A percentile compares a stretch with the other conserved stretches of the same genome.
Evolutionary conservation across 1,140 invertebrate species (phyloP).

Genomic region (Propsilocerus akamusi): DNA sequence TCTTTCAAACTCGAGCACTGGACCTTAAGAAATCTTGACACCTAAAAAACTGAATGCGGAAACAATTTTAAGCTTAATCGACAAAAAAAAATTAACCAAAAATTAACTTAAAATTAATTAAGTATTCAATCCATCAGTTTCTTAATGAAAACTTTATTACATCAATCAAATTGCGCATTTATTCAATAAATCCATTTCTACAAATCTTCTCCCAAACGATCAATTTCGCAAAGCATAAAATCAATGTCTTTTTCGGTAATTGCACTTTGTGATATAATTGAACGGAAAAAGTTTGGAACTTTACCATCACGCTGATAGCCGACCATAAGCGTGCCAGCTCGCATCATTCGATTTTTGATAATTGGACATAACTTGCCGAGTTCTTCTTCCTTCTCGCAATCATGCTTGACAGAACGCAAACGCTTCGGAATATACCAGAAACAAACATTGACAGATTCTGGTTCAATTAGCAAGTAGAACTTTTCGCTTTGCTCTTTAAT

Average conservation of each 20-base stretch:
- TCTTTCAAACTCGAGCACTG: no score
- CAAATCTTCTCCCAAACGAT: neutral
- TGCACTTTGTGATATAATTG: slow-evolving; percentile 4
- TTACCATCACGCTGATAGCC: slow-evolving; percentile 5
- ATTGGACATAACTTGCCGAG: neutral
- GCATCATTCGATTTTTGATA: slow-evolving; percentile 5
- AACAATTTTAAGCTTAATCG: no score
- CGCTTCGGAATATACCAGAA: slow-evolving; percentile 80
- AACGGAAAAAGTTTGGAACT: slow-evolving; percentile 4
- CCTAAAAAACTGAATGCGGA: no score
- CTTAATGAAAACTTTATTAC: no score
- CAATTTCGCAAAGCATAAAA: neutral
- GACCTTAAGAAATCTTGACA: no score
- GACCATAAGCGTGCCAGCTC: slow-evolving; percentile 5
- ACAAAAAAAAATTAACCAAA: no score
- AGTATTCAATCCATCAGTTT: no score
- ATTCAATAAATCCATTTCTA: neutral
- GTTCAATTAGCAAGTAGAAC: slow-evolving; percentile 18
- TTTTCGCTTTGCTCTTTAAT: neutral
- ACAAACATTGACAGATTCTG: slow-evolving; percentile 68
- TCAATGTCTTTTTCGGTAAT: slow-evolving; percentile 4
- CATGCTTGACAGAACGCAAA: slow-evolving; percentile 28
- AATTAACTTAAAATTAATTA: no score
- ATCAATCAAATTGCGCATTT: neutral
- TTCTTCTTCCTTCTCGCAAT: neutral